These are phyloP conservation scores for Amblyteles armatorius DNA, from an alignment of 2,888 invertebrate species.

Conservation along the genomic window DNA sequence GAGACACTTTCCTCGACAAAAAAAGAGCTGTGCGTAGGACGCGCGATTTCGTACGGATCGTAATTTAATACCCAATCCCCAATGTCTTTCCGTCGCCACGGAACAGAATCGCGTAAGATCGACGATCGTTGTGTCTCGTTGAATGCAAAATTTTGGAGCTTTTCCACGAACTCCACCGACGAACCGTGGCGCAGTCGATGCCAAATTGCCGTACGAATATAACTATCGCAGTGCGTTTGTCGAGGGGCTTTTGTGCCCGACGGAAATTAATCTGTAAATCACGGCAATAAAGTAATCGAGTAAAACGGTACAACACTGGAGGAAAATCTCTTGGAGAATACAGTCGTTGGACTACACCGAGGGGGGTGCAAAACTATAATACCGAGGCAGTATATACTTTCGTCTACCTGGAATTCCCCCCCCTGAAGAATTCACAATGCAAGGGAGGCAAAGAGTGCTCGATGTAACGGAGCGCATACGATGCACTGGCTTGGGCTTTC, in stretches of 20 bases:
- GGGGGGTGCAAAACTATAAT: conserved; percentile 6
- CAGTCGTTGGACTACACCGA: conserved; percentile 36
- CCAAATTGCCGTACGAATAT: neutral
- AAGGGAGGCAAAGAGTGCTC: conserved; percentile 26
- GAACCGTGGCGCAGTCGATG: neutral
- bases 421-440: conserved; percentile 46
- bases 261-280: conserved; percentile 75
- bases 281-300: conserved; percentile 75
- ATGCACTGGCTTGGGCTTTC: conserved; percentile 58
- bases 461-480: conserved; percentile 51
- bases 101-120: conserved; percentile 29
- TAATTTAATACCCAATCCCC: conserved; percentile 10
- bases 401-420: conserved; percentile 58
- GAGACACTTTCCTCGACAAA: neutral
- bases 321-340: conserved; percentile 26
- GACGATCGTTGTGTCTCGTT: neutral
- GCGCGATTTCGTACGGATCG: neutral
- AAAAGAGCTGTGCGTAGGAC: neutral
- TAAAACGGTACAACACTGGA: conserved; percentile 35
- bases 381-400: conserved; percentile 29
- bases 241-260: conserved; percentile 28
- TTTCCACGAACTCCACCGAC: neutral
- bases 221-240: conserved; percentile 1
- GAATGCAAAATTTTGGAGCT: neutral
- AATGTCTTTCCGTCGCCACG: neutral